Base-by-base conservation (phyloP, 2,113 vertebrate genomes). In the Platanista minor region DNA sequence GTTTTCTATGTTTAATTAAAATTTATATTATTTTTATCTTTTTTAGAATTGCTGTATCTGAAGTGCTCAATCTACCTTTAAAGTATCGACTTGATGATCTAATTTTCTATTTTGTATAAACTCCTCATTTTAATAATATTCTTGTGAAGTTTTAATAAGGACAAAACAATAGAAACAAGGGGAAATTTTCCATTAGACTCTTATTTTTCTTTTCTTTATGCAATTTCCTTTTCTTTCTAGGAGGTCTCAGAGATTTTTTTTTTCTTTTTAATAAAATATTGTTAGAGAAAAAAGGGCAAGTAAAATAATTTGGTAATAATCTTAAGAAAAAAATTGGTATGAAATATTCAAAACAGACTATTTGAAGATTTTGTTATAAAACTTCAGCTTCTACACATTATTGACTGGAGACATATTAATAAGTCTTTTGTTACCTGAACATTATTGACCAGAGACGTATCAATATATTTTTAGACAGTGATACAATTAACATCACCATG, bases 61-160 rank as follows among this genome's bases (percentile, higher is more conserved):
- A 80, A 54, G 69, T 92, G 54, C 18, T 92, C 6, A 92, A 2
- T 84, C 36, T 96, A 54, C 25, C 74, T 87, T 96, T n/a, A 93
- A 92, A 88, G 80, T 80, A 41, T 54, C 18, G 13, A 54, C 71
- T 84, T 97, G 83, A 81, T 23, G 69, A 20, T 43, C 18, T 2
- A 69, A 3, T 86, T 78, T 84, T n/a, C 14, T 91, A 83, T 33
- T 61, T 67, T 54, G 77, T 88, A 23, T 1, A 27, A 21, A 74
- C 0, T 13, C 18, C 62, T 64, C 39, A 27, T 87, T 95, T 95
- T 49, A 80, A 52, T 41, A 94, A 7, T 2, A 85, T 87, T 85
- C 14, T 57, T 57, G 33, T 18, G 57, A 88, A 33, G 11, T 83
- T 67, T 36, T 52, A 21, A 43, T 43, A 93, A 2, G 12, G 66